Base-by-base conservation (phyloP, 1,140 invertebrate species). In the Halyomorpha halys region DNA sequence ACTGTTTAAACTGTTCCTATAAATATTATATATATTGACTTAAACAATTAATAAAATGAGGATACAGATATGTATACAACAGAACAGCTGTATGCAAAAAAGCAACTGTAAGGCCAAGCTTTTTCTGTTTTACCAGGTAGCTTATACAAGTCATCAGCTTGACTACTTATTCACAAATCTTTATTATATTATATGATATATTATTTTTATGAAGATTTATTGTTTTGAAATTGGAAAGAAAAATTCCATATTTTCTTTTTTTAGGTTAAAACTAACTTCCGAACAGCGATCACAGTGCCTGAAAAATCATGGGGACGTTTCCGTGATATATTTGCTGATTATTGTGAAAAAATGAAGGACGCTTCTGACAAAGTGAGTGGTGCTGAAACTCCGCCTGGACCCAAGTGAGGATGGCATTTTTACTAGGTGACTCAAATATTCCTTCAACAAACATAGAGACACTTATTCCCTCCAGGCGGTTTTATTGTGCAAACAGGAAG, bases 221-320 rank as follows among this genome's bases (percentile, higher is more conserved):
- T n/a, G n/a, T n/a, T n/a, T n/a, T n/a, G 9, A 11, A 44, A 44
- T 44, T 44, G 9, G 16, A 44, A 44, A 44, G 9, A 44, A 44
- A 16, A 11, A 44, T 11, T 9, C 51, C 51, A 18, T 30, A 30
- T 30, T 30, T 3, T 30, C 8, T 3, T 66, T 65, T 77, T 75
- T 9, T 75, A 95, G 91, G 94, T 97, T 67, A 94, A 97, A 77
- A 93, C 90, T 72, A 95, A 95, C 79, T 97, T 96, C 80, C 89
- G 94, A 78, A 96, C 94, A 72, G 92, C 94, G 69, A 96, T 98
- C 75, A 98, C 94, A 70, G 92, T 98, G 75, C 94, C 94, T 69
- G 94, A 98, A 77, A 94, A 96, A 77, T 96, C 94, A 69, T 98
- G 94, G 94, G 83, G 85, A 65, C 86, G 91, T 70, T 97, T 97